Evolutionary conservation across 1,140 invertebrate genomes (phyloP).

Genomic region (Agrilus planipennis): DNA sequence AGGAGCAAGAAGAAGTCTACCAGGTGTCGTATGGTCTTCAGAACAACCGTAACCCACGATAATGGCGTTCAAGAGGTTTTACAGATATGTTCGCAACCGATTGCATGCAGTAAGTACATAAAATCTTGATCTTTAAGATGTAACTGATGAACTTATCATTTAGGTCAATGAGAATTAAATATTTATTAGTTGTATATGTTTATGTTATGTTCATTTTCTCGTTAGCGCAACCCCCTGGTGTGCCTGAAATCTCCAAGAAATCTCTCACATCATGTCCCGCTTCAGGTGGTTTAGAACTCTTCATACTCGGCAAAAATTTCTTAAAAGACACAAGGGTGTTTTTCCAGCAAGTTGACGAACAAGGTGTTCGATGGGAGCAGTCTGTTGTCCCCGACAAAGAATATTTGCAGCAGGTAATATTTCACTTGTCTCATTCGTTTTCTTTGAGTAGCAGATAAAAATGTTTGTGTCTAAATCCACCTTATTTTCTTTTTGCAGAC

Average conservation of each 20-base stretch:
- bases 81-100: conserved; percentile 87
- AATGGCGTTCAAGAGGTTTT: conserved; percentile 69
- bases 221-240: conserved; percentile 85
- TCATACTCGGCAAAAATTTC: conserved; percentile 94
- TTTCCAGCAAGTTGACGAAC: conserved; percentile 54
- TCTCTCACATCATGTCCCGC: conserved; percentile 69
- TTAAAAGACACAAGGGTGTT: conserved; percentile 84
- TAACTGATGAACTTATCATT: too few species aligned
- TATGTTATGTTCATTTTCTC: conserved; percentile 7
- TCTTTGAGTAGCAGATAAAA: background rate
- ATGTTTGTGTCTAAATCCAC: background rate
- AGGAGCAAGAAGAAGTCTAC: conserved; percentile 90
- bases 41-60: conserved; percentile 62
- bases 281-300: conserved; percentile 77
- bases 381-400: conserved; percentile 70
- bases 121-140: too few species aligned
- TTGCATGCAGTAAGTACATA: conserved; percentile 90
- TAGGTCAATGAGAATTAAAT: too few species aligned
- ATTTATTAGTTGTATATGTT: too few species aligned
- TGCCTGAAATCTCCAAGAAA: conserved; percentile 91
- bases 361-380: conserved; percentile 58
- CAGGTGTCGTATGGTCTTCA: conserved; percentile 87
- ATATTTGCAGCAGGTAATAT: conserved; percentile 60
- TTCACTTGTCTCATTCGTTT: background rate
- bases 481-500: conserved; percentile 49